A percentile compares a stretch with the other conserved stretches of the same genome.
These are phyloP conservation scores for Diloba caeruleocephala DNA, from an alignment of 2,888 invertebrate species.

Conservation along the genomic window DNA sequence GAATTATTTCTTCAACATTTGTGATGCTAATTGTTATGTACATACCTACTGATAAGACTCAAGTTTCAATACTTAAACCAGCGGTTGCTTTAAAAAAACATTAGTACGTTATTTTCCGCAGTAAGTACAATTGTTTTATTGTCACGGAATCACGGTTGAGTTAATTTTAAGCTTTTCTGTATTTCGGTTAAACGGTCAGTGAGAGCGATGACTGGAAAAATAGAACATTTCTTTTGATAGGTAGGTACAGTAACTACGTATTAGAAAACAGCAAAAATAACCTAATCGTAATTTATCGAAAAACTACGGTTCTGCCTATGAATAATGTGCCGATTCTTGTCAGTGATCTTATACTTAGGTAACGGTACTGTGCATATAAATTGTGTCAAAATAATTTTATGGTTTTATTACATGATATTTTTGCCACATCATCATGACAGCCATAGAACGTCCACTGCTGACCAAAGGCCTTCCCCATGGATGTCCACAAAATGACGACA, in stretches of 20 bases:
- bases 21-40: conserved; percentile 2
- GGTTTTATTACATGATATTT: too few species aligned
- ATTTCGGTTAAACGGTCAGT: conserved; percentile 47
- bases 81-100: conserved; percentile 2
- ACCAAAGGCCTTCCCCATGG: too few species aligned
- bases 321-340: not conserved
- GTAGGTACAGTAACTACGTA: conserved; percentile 1
- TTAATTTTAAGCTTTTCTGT: conserved; percentile 52
- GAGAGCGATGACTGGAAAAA: conserved; percentile 56
- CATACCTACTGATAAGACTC: conserved; percentile 8
- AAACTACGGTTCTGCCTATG: conserved; percentile 13
- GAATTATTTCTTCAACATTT: not conserved
- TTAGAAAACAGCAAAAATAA: conserved; percentile 59
- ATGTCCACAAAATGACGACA: too few species aligned
- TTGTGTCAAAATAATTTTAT: too few species aligned
- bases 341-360: conserved; percentile 6
- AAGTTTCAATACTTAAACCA: conserved; percentile 13
- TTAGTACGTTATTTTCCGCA: conserved; percentile 15
- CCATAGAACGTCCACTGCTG: too few species aligned
- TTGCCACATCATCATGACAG: too few species aligned
- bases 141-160: conserved; percentile 53
- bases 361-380: not conserved
- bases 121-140: conserved; percentile 13
- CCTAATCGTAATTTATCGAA: conserved; percentile 21
- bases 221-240: conserved; percentile 27